Base-by-base conservation (phyloP, 1,140 invertebrate species). In the Odontomachus brunneus region DNA sequence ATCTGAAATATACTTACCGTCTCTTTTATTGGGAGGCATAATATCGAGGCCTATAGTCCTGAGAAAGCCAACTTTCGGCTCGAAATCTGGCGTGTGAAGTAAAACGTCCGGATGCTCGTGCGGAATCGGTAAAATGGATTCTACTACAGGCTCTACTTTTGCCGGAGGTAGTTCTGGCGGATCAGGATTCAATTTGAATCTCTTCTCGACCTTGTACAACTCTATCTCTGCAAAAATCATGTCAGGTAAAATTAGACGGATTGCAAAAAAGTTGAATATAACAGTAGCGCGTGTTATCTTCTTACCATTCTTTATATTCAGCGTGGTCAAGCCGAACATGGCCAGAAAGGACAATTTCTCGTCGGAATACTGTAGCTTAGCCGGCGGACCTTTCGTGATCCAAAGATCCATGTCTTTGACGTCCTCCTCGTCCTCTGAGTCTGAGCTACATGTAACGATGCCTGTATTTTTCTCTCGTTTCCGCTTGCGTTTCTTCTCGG, bases 381-480 rank as follows among this genome's bases (percentile, higher is more conserved):
- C 92, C 5, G 94, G 94, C 5, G 94, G 94, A 44, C 94, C 94
- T 89, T 94, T 95, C 15, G 94, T 94, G 5, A 94, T 92, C 92
- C 92, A 94, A 1, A 94, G 74, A 76, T 94, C 92, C 38, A 91
- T 2, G n/a, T 93, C 91, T 53, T 89, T 92, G 29, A 66, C 26
- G 7, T 93, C 92, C 0, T 92, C 91, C 7, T 94, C 94, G 14
- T 87, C 91, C 44, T 94, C 93, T 15, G 94, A 94, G 15, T 94
- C 94, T 12, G 92, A 94, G 62, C 91, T 92, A 53, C 90, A 91
- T 7, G 82, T 76, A 5, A 60, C 57, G 38, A 71, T 14, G 11
- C 89, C 72, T 0, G 82, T 29, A 19, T 84, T 92, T n/a, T 72
- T 91, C 48, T 92, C 92, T 11, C 93, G 82, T 48, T 90, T 92